These are phyloP conservation scores for Epizoanthus scotinus DNA, from an alignment of 92 coral and sea anemone genomes.

Conservation along the genomic window DNA sequence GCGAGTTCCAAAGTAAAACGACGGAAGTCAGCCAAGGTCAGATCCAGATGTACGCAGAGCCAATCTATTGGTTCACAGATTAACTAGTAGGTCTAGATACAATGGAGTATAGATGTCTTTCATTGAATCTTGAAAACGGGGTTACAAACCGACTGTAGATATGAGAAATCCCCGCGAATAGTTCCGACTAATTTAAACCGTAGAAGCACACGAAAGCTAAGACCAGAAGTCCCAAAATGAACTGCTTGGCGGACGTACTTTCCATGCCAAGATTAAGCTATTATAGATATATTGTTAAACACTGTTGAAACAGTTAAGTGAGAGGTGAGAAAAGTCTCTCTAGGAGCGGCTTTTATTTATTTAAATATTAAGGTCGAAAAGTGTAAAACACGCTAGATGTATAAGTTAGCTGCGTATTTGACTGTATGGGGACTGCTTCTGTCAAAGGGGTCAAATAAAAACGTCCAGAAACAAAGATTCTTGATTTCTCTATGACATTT, in stretches of 20 bases:
- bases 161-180: no score
- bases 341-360: constrained; percentile 59
- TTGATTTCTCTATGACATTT: no score
- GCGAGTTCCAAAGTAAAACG: background rate
- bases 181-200: no score
- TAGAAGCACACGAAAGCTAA: no score
- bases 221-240: no score
- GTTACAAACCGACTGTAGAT: no score
- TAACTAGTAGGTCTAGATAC: background rate
- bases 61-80: constrained; percentile 23
- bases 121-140: background rate
- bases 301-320: constrained; percentile 24
- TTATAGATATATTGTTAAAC: constrained; percentile 4
- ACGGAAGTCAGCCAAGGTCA: background rate
- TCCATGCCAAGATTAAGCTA: background rate
- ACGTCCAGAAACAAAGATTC: no score
- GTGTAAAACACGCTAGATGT: constrained; percentile 24
- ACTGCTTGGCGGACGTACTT: background rate
- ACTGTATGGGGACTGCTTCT: background rate
- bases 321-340: constrained; percentile 44
- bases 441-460: constrained; percentile 16
- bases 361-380: constrained; percentile 17
- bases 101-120: background rate
- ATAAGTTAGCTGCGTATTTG: constrained; percentile 4
- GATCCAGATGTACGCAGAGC: constrained; percentile 14